Evolutionary conservation across 2,888 invertebrate species (phyloP), one percentile per base, ranked within the genome.

Genomic region (Agrochola lychnidis): DNA sequence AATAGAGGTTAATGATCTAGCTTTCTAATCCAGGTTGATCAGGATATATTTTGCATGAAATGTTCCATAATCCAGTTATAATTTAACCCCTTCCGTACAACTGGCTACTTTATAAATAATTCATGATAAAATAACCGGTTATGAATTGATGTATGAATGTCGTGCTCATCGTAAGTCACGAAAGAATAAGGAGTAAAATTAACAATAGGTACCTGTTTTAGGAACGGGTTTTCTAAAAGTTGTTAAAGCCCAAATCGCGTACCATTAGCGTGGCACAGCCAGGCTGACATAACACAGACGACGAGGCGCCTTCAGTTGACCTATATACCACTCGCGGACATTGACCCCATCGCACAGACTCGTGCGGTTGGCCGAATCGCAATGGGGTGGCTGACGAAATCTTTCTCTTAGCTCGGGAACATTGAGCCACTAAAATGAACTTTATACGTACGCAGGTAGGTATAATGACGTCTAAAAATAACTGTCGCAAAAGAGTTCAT

Each of bases 221-320:
- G 83, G 78, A 92, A 91, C 91, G 77, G 82, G 92, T 92, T 92
- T 91, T 90, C 88, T 91, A 91, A 89, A 90, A 87, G 88, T 78
- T 81, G 85, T 87, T 91, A 86, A 88, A 89, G 85, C 86, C 89
- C 88, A 92, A 91, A 93, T 94, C 90, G 91, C 90, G 89, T 88
- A 88, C 83, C 84, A 89, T 89, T 88, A 86, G 80, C 78, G 85
- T 71, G 87, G 87, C 87, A 88, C 71, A 85, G 88, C 89, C 91
- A 90, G 90, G 89, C 92, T 93, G 93, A 92, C 93, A 94, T 94
- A 94, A 94, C 93, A 94, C 92, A 95, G 95, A 95, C 95, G 92
- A 90, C 87, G 89, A 93, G 96, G 96, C 96, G 96, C 96, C 95
- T 95, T 92, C 92, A 84, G 91, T 92, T 96, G 96, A 96, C 96